Evolutionary conservation across 2,797 vertebrate genomes (phyloP), one percentile per base, ranked within the genome.

Genomic region (Ispidina picta): DNA sequence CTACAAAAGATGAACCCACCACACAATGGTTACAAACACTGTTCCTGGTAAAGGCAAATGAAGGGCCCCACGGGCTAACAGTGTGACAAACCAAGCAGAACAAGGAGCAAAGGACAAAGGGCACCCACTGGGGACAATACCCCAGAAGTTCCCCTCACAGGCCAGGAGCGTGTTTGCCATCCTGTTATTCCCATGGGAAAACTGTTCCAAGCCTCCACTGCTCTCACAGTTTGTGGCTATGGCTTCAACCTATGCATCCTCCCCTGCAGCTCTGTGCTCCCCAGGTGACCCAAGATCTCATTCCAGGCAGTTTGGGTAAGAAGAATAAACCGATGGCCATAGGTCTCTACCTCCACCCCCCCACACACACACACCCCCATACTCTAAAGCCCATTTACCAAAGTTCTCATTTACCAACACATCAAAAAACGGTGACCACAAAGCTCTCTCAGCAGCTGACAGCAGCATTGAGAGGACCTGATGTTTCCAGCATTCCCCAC

Each of bases 231-330:
- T 58, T 28, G 52, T 31, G 39, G 59, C 64, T 23, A 1, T 3
- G 4, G 29, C 64, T 28, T n/a, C 13, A 0, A 10, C 5, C 68
- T 0, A 0, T 5, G 28, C 4, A 3, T 37, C 25, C 49, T 78
- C 9, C 33, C 56, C 48, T 22, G 3, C 1, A 0, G 29, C 56
- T 77, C 48, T 41, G 28, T 44, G 52, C 65, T 49, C 58, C 58
- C 66, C 29, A 9, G 4, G 7, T 6, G 4, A 29, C 21, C 29
- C 65, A 46, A 22, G 31, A 18, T 21, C 66, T 74, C 63, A 6
- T 8, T 59, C 29, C 78, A 71, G 54, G 41, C 31, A 86, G 69
- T 11, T 21, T n/a, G 48, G 39, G 43, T 2, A 3, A 66, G 33
- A 65, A 66, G 29, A 65, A 43, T 3, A 6, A 66, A 48, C 12